Evolutionary conservation across 2,113 vertebrate genomes (phyloP).

Genomic region (Sphaerodactylus townsendi): DNA sequence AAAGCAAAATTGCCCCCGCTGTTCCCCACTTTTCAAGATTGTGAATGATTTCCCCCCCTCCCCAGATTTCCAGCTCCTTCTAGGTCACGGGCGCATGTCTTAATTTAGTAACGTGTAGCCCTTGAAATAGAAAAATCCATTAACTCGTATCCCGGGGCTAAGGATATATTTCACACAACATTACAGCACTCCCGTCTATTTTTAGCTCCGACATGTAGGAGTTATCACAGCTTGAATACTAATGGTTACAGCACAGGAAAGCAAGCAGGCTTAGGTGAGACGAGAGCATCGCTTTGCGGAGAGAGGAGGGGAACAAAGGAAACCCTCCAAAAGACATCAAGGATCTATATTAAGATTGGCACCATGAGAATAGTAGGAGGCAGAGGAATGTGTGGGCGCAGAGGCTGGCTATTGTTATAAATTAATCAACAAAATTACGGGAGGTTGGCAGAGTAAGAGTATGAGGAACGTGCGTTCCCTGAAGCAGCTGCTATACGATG

Average conservation of each 20-base stretch:
- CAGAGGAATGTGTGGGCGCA: neutral
- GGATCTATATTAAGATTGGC: neutral
- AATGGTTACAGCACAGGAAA: slow-evolving; percentile 55
- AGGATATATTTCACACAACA: slow-evolving; percentile 49
- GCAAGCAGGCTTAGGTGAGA: slow-evolving; percentile 7
- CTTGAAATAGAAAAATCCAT: slow-evolving; percentile 68
- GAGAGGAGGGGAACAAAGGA: neutral
- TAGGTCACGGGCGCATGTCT: slow-evolving; percentile 49
- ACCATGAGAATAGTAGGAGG: neutral
- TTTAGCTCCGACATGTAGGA: slow-evolving; percentile 67
- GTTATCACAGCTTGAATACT: slow-evolving; percentile 49
- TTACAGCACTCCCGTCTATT: slow-evolving; percentile 57
- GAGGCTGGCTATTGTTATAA: neutral
- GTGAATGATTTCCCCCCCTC: slow-evolving; percentile 22
- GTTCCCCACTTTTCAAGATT: too few relatives aligned
- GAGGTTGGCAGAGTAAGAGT: neutral
- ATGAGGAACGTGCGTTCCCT: neutral
- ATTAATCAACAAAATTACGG: neutral
- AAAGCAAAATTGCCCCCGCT: neutral
- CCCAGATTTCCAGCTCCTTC: slow-evolving; percentile 33
- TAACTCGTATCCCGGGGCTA: slow-evolving; percentile 55
- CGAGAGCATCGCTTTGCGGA: neutral
- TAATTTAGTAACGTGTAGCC: slow-evolving; percentile 71
- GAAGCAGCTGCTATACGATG: slow-evolving; percentile 15
- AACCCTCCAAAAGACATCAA: neutral